These are phyloP conservation scores for Sebastiscus tertius DNA, from an alignment of 2,797 vertebrate genomes.

Conservation along the genomic window DNA sequence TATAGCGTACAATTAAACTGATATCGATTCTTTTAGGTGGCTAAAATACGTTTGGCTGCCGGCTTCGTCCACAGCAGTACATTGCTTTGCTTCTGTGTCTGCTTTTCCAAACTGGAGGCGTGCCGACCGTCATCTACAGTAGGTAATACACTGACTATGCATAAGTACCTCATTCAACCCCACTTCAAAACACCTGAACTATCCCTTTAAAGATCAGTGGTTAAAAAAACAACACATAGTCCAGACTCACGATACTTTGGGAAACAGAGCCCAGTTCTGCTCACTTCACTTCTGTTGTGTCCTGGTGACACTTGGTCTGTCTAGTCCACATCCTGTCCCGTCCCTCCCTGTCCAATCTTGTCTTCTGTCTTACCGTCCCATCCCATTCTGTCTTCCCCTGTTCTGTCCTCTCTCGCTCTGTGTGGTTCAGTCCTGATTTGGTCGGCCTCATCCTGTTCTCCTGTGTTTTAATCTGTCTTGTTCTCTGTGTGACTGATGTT, in stretches of 20 bases:
- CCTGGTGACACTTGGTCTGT: background rate
- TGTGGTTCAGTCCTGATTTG: background rate
- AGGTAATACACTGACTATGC: background rate
- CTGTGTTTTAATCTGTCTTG: background rate
- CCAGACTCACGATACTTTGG: background rate
- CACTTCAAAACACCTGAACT: background rate
- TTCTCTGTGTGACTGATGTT: conserved; percentile 40
- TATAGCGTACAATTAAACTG: no score
- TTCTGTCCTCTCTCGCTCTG: background rate
- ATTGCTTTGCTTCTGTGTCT: background rate
- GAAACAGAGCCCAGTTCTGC: background rate
- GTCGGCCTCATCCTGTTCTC: background rate
- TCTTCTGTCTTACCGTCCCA: background rate
- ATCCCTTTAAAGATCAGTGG: background rate
- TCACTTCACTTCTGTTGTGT: background rate
- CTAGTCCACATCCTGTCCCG: background rate
- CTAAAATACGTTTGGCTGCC: no score
- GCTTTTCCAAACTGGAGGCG: background rate
- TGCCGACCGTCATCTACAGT: no score
- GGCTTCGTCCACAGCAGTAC: no score
- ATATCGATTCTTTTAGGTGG: no score
- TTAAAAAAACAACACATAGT: background rate
- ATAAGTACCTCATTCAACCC: background rate
- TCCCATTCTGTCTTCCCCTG: background rate
- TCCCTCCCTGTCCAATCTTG: background rate